Evolutionary conservation across 2,888 invertebrate genomes (phyloP).

Genomic region (Kuschelorhynchus macadamiae): DNA sequence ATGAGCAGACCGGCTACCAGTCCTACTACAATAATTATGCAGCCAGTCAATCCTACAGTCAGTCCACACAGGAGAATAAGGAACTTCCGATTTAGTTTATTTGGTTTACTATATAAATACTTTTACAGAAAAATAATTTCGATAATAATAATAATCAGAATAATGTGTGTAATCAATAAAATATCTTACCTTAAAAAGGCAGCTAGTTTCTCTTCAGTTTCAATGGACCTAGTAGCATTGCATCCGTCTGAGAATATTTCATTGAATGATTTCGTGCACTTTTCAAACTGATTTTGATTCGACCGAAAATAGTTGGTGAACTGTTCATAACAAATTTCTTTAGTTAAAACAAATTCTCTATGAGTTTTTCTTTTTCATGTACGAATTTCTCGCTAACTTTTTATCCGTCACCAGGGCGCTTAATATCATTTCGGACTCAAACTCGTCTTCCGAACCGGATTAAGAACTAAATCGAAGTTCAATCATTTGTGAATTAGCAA

Average conservation of each 20-base stretch:
- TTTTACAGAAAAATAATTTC: no score
- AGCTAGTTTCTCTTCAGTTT: conserved; percentile 39
- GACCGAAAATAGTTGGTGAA: conserved; percentile 23
- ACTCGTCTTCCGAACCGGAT: conserved; percentile 7
- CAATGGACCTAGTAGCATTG: conserved; percentile 33
- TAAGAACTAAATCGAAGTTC: neutral
- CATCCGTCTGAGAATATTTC: conserved; percentile 36
- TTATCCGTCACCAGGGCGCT: neutral
- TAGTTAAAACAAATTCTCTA: no score
- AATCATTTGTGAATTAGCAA: no score
- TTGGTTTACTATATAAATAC: no score
- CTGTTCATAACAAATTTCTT: no score
- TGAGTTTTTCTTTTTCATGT: neutral
- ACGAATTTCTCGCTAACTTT: neutral
- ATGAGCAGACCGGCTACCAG: no score
- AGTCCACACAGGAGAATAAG: neutral
- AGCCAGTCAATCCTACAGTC: no score
- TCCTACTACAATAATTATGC: no score
- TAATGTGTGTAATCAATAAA: neutral
- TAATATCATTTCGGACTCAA: neutral
- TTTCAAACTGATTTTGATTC: conserved; percentile 29
- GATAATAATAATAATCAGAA: no score
- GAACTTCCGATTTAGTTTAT: no score
- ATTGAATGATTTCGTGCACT: conserved; percentile 32
- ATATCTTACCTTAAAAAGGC: conserved; percentile 35